phyloP scores from a whole-genome alignment of 2,113 vertebrate genomes.

The Phyllostomus discolor region DNA sequence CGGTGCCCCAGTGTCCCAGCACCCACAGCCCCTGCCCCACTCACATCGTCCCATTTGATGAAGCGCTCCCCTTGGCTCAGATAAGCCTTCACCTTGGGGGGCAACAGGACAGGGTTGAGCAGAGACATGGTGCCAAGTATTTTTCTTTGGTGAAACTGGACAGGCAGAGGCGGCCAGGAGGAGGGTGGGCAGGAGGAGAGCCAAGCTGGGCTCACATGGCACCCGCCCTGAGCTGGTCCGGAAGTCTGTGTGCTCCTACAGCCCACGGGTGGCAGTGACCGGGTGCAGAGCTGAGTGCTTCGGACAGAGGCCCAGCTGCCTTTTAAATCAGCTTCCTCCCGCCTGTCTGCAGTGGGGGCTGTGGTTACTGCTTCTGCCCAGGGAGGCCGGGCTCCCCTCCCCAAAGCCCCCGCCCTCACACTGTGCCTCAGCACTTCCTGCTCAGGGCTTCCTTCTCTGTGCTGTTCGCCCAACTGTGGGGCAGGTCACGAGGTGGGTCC shows the following conservation, averaged over 20 bases:
- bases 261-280: constrained; percentile 43
- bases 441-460: constrained; percentile 59
- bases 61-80: constrained; percentile 93
- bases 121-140: constrained; percentile 83
- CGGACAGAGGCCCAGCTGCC: constrained; percentile 73
- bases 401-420: constrained; percentile 27
- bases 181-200: not conserved
- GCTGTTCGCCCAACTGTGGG: not conserved
- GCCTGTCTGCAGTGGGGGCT: not conserved
- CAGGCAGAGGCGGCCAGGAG: not conserved
- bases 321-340: constrained; percentile 79
- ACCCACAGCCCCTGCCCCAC: constrained; percentile 65
- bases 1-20: not conserved
- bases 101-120: constrained; percentile 83
- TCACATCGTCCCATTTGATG: constrained; percentile 97
- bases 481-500: not conserved
- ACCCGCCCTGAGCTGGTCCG: constrained; percentile 60
- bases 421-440: constrained; percentile 63
- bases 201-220: constrained; percentile 71
- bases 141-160: not conserved
- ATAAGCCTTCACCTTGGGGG: constrained; percentile 89
- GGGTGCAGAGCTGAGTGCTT: not conserved
- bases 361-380: not conserved
- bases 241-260: constrained; percentile 73
- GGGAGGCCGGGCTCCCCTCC: not conserved